Evolutionary conservation across 2,113 vertebrate species (phyloP), one percentile per base, ranked within the genome.

Genomic region (Corydoras maculifer): DNA sequence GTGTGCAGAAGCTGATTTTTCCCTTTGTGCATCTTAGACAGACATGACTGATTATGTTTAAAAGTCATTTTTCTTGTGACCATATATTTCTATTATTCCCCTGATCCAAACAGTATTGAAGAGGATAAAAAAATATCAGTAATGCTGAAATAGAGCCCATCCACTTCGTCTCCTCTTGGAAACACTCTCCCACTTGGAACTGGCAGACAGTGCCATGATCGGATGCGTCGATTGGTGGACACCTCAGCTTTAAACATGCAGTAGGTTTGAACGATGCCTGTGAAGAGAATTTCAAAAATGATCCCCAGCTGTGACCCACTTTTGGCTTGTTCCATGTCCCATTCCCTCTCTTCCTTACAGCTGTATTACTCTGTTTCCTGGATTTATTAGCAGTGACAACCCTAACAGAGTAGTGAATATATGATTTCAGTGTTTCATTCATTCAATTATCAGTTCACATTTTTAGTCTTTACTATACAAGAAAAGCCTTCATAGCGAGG

Each of bases 1-100:
- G 77, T 83, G 83, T 82, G 82, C 76, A 73, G 80, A 82, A 72
- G 74, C 49, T 77, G 70, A 82, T 75, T 76, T 25, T 87, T 87
- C 51, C 51, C 51, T 53, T 53, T 53, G 51, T 53, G 51, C 35
- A 43, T 43, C 35, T 2, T 43, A 43, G 7, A 43, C 35, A 43
- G 35, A 43, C 35, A 8, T 5, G 35, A 5, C 4, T 43, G 35
- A 43, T 43, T 43, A 43, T 43, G 35, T 43, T 43, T 43, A 43
- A 43, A 43, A 43, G 35, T 43, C 35, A 43, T 43, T 43, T 43
- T 43, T 43, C 35, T 43, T 43, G 35, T 8, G 7, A 43, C 35
- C 35, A 43, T 43, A 43, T 2, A 5, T 8, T 5, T 43, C 7
- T 8, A 43, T 43, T 8, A 4, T 43, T 43, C 35, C 35, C 35